phyloP scores from a whole-genome alignment of 2,888 invertebrate genomes.

The Pandemis heparana region DNA sequence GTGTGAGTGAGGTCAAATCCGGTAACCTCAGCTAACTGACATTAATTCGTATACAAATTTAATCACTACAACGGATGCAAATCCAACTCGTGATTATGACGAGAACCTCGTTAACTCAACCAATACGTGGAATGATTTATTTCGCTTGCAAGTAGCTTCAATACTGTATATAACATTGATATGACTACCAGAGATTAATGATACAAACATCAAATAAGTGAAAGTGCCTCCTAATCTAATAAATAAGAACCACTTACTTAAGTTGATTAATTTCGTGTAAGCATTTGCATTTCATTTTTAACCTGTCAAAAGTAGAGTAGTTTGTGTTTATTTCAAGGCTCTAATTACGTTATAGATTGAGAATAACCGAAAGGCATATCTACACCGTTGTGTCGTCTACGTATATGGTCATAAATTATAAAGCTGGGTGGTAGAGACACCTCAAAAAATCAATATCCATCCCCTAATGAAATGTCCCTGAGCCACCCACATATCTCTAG shows the following conservation, averaged over 20 bases:
- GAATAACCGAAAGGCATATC: background rate
- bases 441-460: slow-evolving; percentile 68
- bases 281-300: slow-evolving; percentile 33
- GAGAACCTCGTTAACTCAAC: slow-evolving; percentile 43
- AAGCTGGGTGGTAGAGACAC: background rate
- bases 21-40: slow-evolving; percentile 60
- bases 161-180: slow-evolving; percentile 44
- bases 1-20: slow-evolving; percentile 63
- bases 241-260: slow-evolving; percentile 39
- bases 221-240: slow-evolving; percentile 42
- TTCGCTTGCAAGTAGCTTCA: slow-evolving; percentile 50
- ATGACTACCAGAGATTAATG: slow-evolving; percentile 48
- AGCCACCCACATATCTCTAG: slow-evolving; percentile 54
- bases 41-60: slow-evolving; percentile 59
- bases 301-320: slow-evolving; percentile 25
- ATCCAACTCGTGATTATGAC: slow-evolving; percentile 49
- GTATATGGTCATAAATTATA: background rate
- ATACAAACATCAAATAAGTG: slow-evolving; percentile 41
- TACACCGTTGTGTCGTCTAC: background rate
- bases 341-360: background rate
- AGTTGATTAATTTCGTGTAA: slow-evolving; percentile 41
- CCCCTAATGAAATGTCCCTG: slow-evolving; percentile 71
- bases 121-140: slow-evolving; percentile 54
- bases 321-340: background rate
- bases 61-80: slow-evolving; percentile 58